These are phyloP conservation scores for Acronicta alni DNA, from an alignment of 2,888 invertebrate genomes.

Conservation along the genomic window DNA sequence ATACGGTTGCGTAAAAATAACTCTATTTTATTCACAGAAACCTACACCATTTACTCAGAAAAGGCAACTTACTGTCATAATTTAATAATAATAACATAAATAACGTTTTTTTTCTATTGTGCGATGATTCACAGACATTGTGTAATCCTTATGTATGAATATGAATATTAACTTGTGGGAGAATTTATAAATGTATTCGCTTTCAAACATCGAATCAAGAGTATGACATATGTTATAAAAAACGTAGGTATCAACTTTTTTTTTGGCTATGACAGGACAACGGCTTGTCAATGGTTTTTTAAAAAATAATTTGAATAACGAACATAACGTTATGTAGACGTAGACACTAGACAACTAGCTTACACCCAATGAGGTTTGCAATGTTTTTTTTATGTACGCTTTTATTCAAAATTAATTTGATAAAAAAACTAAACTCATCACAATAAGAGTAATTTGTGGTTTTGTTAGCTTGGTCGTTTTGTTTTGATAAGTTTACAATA, in stretches of 20 bases:
- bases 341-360: too few relatives aligned
- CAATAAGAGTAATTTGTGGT: neutral
- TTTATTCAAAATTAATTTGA: constrained; percentile 4
- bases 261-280: neutral
- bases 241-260: neutral
- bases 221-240: constrained; percentile 9
- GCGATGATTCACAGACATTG: constrained; percentile 11
- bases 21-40: constrained; percentile 31
- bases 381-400: neutral
- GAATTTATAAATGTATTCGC: constrained; percentile 5
- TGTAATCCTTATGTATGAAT: constrained; percentile 4
- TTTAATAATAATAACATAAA: constrained; percentile 12
- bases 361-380: constrained; percentile 12
- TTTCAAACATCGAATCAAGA: neutral
- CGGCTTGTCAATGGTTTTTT: neutral
- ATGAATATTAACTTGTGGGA: constrained; percentile 3
- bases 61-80: constrained; percentile 6
- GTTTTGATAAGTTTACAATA: constrained; percentile 1
- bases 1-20: too few relatives aligned
- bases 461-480: constrained; percentile 19
- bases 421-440: neutral
- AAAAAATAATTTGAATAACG: neutral
- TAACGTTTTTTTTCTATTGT: neutral
- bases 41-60: constrained; percentile 30
- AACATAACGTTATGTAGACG: constrained; percentile 11